Base-by-base conservation (phyloP, 1,140 invertebrate species). In the Oncopodura yosiiana region DNA sequence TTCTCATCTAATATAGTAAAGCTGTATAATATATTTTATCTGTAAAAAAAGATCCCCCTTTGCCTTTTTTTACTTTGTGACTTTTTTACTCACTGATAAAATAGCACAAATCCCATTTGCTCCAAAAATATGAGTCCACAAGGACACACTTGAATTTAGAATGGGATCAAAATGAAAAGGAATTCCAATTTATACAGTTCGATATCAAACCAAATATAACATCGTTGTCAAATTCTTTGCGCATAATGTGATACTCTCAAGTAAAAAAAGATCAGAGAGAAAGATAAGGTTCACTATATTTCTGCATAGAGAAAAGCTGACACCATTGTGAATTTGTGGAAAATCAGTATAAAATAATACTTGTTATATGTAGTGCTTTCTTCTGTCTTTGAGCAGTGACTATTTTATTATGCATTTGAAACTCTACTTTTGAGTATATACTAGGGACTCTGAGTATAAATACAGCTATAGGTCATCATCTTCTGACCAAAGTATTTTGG, bases 281-380 rank as follows among this genome's bases (percentile, higher is more conserved):
- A 39, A 39, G 8, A 8, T 5, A 39, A 12, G 9, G 6, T 6
- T 5, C 6, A 5, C 18, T 39, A 18, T 39, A 16, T 39, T 39
- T 8, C 9, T 8, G 9, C 9, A 39, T 18, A 16, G 9, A 18
- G 8, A 39, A 18, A 8, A 39, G 9, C 37, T 39, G 37, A 8
- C 37, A 12, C 18, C 18, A 39, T 16, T 12, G 9, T 39, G 37
- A 16, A 16, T 12, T 12, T 12, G 37, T 39, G 37, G n/a, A n/a
- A 8, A 39, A 39, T 39, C 37, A 39, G 37, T 39, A 39, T 39
- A 39, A 39, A 39, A 39, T 39, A 39, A 16, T 39, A 39, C 9
- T 39, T 39, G 37, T 39, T 39, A 16, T 12, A 39, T 39, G 9
- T 39, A 16, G 37, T 39, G 37, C n/a, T n/a, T n/a, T n/a, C n/a